These are phyloP conservation scores for Stenodema calcarata DNA, from an alignment of 2,888 invertebrate genomes.

Conservation along the genomic window DNA sequence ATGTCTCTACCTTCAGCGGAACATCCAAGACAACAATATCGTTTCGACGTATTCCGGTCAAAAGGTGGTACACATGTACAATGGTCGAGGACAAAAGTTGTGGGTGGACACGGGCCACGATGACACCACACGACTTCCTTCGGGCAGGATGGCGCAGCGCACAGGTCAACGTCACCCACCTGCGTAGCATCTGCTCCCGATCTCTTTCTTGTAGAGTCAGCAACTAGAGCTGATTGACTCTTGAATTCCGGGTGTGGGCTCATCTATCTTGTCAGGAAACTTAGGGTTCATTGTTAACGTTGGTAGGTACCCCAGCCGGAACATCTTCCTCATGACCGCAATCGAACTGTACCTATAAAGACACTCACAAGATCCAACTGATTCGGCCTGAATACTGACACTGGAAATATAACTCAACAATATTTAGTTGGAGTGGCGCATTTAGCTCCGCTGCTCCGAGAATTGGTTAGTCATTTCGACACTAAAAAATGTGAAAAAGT, in stretches of 20 bases:
- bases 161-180: background rate
- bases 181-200: background rate
- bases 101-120: conserved; percentile 16
- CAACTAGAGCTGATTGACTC: background rate
- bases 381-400: no score
- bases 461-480: no score
- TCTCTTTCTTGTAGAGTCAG: background rate
- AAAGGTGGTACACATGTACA: background rate
- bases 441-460: no score
- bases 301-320: background rate
- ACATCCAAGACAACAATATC: background rate
- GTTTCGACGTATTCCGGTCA: background rate
- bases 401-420: no score
- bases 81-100: background rate
- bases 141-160: background rate
- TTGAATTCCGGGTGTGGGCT: background rate
- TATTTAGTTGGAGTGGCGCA: no score
- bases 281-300: background rate
- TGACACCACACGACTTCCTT: conserved; percentile 19
- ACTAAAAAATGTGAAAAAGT: no score
- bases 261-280: background rate
- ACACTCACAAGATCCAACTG: background rate
- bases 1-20: background rate
- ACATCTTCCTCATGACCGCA: background rate
- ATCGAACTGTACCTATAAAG: background rate